phyloP scores from a whole-genome alignment of 2,113 vertebrate species.

The Eurystomus gularis region DNA sequence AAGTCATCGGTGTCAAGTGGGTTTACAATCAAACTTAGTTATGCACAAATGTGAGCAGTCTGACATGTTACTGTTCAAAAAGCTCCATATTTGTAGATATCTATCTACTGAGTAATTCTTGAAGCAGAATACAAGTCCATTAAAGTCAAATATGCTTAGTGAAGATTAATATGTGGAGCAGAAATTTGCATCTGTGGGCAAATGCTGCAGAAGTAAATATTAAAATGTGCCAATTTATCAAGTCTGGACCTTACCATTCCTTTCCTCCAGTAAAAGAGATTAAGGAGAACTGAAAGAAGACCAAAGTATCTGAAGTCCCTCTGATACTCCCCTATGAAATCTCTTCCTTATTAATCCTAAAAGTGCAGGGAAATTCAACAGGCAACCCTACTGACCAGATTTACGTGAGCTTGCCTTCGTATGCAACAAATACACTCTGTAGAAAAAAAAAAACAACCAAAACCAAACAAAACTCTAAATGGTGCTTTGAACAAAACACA shows the following conservation, averaged over 20 bases:
- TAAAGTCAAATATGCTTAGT: slow-evolving; percentile 8
- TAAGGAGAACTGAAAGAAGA: neutral
- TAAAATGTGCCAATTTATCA: neutral
- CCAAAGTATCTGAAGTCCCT: neutral
- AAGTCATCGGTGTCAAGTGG: neutral
- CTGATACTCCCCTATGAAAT: neutral
- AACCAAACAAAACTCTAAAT: neutral
- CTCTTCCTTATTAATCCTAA: neutral
- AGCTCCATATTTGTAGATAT: neutral
- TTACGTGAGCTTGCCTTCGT: neutral
- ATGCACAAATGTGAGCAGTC: neutral
- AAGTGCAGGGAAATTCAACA: neutral
- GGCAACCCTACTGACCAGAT: neutral
- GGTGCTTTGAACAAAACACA: neutral
- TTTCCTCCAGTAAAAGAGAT: neutral
- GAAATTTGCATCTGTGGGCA: neutral
- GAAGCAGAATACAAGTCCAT: neutral
- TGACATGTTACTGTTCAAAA: neutral
- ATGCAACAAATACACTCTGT: neutral
- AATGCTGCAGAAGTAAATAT: neutral
- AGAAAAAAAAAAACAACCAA: neutral
- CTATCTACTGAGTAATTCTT: neutral
- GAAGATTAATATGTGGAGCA: neutral
- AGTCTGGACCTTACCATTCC: neutral
- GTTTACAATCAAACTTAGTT: neutral